A percentile compares a stretch with the other conserved stretches of the same genome.
phyloP scores from a whole-genome alignment of 2,888 invertebrate genomes.

The Steromphala cineraria region DNA sequence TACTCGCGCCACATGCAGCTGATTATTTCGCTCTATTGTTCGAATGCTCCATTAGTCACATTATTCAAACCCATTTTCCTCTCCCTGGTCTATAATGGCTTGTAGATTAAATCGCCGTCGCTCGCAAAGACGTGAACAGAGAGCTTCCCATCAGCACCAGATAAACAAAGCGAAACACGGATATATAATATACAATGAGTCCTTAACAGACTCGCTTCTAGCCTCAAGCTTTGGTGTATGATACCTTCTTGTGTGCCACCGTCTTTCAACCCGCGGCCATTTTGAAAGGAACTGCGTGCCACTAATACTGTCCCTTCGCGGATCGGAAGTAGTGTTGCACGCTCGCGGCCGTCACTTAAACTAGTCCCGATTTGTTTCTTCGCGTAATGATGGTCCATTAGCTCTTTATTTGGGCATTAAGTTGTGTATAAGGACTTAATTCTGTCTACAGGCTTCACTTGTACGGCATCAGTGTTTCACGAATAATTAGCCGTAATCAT shows the following conservation, averaged over 20 bases:
- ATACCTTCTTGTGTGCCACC: background rate
- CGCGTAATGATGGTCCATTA: constrained; percentile 6
- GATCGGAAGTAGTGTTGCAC: constrained; percentile 10
- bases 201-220: background rate
- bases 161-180: constrained; percentile 10
- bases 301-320: background rate
- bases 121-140: background rate
- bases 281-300: constrained; percentile 5
- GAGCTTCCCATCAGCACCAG: background rate
- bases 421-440: constrained; percentile 8
- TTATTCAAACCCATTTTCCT: constrained; percentile 8
- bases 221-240: background rate
- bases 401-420: constrained; percentile 10
- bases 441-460: constrained; percentile 3
- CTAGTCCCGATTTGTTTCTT: constrained; percentile 8
- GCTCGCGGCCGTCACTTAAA: constrained; percentile 5
- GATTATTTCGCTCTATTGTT: constrained; percentile 8
- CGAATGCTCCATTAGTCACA: constrained; percentile 6
- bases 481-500: constrained; percentile 8
- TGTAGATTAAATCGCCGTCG: background rate
- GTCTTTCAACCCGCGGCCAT: constrained; percentile 8
- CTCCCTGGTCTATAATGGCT: constrained; percentile 2
- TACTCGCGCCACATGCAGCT: constrained; percentile 5
- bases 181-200: constrained; percentile 4
- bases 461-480: constrained; percentile 6